Conservation (phyloP, 2,113 vertebrate species). For the Aspidoscelis tigris region DNA sequence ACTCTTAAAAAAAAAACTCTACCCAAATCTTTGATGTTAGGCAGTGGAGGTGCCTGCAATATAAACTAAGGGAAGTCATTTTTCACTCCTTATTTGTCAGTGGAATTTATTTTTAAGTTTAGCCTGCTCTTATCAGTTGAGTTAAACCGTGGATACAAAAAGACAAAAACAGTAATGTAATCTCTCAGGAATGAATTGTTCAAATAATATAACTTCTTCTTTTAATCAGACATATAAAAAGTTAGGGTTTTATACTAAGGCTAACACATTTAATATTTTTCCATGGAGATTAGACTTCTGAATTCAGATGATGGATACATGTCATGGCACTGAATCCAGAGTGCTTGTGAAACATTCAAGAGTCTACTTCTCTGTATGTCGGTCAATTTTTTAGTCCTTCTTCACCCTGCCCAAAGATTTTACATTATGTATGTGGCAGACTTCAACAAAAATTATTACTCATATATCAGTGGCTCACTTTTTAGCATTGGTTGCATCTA, state of each 20-base stretch:
- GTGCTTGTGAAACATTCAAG: background rate
- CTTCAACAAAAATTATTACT: no score
- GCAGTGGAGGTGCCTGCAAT: background rate
- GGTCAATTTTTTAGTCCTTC: background rate
- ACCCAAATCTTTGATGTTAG: background rate
- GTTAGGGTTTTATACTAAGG: background rate
- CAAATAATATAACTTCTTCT: slow-evolving; percentile 4
- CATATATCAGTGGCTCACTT: no score
- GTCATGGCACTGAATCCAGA: background rate
- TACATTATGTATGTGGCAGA: no score
- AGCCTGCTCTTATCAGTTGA: background rate
- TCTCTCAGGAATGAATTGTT: background rate
- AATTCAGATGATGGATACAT: slow-evolving; percentile 2
- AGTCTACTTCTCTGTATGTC: background rate
- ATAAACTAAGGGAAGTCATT: slow-evolving; percentile 9
- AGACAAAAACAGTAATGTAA: background rate
- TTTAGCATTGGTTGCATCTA: no score
- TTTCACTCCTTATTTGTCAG: background rate
- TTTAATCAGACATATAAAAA: background rate
- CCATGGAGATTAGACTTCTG: background rate
- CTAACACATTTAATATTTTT: slow-evolving; percentile 1
- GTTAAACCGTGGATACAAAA: slow-evolving; percentile 1
- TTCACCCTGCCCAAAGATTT: no score
- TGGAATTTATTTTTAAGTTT: slow-evolving; percentile 30
- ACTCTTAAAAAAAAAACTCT: background rate